phyloP scores from a whole-genome alignment of 2,113 vertebrate species.

The Nannobrachium achirus region DNA sequence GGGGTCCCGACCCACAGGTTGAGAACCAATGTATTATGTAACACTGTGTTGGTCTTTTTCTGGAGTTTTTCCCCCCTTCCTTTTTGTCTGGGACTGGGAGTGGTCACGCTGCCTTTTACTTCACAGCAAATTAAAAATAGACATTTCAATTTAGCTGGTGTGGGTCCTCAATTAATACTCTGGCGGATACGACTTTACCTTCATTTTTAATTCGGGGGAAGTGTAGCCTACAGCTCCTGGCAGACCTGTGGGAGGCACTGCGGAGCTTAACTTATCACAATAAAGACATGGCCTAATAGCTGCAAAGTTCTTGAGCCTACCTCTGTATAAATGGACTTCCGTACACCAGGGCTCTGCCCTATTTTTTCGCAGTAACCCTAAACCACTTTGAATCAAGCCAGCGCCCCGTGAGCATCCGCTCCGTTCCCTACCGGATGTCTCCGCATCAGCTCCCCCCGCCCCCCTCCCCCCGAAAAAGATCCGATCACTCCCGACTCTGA shows the following conservation, averaged over 20 bases:
- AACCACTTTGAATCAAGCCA: constrained; percentile 13
- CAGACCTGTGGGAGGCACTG: constrained; percentile 13
- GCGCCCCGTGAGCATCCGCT: too few relatives aligned
- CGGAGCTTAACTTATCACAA: constrained; percentile 61
- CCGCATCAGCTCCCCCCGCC: constrained; percentile 4
- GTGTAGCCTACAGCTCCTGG: neutral
- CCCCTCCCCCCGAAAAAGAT: constrained; percentile 27
- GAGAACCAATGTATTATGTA: too few relatives aligned
- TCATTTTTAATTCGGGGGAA: constrained; percentile 13
- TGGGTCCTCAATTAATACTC: constrained; percentile 63
- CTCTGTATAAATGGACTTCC: neutral
- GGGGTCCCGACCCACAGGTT: too few relatives aligned
- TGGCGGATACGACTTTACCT: constrained; percentile 43
- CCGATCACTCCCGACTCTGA: constrained; percentile 54
- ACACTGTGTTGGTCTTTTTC: too few relatives aligned
- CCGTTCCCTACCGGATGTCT: constrained; percentile 29
- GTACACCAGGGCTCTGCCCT: neutral
- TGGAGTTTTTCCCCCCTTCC: too few relatives aligned
- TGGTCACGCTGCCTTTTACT: constrained; percentile 41
- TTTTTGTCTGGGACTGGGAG: constrained; percentile 34
- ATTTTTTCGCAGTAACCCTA: constrained; percentile 13
- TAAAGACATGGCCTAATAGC: constrained; percentile 42
- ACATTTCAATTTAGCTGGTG: constrained; percentile 63
- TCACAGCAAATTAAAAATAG: constrained; percentile 61
- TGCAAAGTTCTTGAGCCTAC: constrained; percentile 35